Evolutionary conservation across 2,113 vertebrate genomes (phyloP).

Genomic region (Sceloporus tristichus): DNA sequence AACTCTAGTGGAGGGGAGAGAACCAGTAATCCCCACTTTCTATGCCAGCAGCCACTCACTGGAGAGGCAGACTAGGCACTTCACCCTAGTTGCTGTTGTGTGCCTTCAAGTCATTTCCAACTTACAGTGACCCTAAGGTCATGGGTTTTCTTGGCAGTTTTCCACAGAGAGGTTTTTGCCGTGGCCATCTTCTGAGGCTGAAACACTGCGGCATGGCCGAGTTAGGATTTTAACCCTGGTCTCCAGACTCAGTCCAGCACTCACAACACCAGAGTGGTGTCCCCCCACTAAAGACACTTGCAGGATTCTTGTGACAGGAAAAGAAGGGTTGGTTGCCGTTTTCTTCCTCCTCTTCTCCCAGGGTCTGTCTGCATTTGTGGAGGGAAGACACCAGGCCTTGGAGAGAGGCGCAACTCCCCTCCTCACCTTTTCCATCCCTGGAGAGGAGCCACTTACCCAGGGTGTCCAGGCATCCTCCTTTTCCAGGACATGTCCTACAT

Average conservation of each 20-base stretch:
- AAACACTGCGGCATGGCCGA: too few species aligned
- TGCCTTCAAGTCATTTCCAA: too few species aligned
- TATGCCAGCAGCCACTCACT: background rate
- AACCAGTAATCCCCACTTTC: background rate
- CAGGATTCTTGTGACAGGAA: conserved; percentile 46
- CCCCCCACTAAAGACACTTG: background rate
- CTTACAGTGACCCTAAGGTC: too few species aligned
- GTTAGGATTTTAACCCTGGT: too few species aligned
- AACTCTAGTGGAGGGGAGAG: too few species aligned
- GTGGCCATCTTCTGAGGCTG: too few species aligned
- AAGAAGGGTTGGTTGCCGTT: background rate
- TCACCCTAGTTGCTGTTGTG: background rate
- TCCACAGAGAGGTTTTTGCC: too few species aligned
- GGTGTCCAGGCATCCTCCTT: too few species aligned
- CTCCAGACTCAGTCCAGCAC: too few species aligned
- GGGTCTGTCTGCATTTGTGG: background rate
- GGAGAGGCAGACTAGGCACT: background rate
- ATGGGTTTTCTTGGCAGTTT: too few species aligned
- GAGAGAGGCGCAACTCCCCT: conserved; percentile 5
- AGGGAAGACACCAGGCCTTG: conserved; percentile 12
- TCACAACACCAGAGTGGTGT: background rate
- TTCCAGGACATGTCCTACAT: too few species aligned
- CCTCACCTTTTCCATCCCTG: background rate
- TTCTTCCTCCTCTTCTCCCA: background rate
- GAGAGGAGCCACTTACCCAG: too few species aligned